Conservation (phyloP, 2,888 invertebrate species). For the Synanthedon formicaeformis region DNA sequence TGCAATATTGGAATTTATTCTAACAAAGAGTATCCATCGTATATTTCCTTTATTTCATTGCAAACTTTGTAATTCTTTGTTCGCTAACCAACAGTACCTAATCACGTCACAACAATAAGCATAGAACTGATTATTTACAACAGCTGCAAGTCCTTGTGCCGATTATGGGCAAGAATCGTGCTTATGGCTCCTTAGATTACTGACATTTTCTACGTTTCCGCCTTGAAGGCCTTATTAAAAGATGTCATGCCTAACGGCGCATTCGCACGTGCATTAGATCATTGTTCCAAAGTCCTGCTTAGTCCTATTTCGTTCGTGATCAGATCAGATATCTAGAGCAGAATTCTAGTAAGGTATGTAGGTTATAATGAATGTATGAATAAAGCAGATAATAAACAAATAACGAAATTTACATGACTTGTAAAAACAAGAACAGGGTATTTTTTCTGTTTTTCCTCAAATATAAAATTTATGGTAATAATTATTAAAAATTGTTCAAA, state of each 20-base stretch:
- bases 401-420: too few species aligned
- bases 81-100: conserved; percentile 32
- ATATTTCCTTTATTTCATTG: conserved; percentile 9
- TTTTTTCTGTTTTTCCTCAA: too few species aligned
- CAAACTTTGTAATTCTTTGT: conserved; percentile 56
- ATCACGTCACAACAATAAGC: conserved; percentile 63
- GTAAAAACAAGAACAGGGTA: too few species aligned
- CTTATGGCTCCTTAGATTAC: conserved; percentile 55
- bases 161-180: conserved; percentile 67
- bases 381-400: too few species aligned
- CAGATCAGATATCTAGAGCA: conserved; percentile 1
- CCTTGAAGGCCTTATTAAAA: conserved; percentile 58
- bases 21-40: conserved; percentile 24
- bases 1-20: too few species aligned
- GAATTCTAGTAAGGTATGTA: conserved; percentile 2
- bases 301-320: not conserved
- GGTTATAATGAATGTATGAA: not conserved
- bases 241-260: conserved; percentile 41
- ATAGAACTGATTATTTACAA: conserved; percentile 58
- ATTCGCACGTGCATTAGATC: conserved; percentile 39
- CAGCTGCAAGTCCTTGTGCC: conserved; percentile 68
- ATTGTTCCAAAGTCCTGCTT: conserved; percentile 15
- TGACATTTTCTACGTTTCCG: conserved; percentile 68
- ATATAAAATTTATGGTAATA: too few species aligned
- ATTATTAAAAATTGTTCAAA: too few species aligned